Conservation (phyloP, 2,113 vertebrate species). For the Paradoxurus hermaphroditus region DNA sequence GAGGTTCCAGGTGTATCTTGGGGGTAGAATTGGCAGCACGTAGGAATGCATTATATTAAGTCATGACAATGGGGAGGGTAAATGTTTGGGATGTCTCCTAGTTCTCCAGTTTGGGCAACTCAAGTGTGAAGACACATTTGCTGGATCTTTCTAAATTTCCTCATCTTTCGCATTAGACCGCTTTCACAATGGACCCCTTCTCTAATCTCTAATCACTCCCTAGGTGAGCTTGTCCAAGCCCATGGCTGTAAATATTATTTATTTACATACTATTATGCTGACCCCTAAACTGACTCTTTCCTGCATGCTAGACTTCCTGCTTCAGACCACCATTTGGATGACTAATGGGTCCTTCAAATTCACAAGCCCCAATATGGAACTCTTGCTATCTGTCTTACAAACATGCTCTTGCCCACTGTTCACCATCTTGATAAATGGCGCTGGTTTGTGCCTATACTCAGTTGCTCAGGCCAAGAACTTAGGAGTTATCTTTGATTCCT, state of each 20-base stretch:
- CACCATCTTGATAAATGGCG: not conserved
- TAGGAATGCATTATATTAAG: not conserved
- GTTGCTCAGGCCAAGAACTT: not conserved
- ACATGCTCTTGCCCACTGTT: not conserved
- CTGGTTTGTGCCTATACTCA: not conserved
- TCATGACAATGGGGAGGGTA: not conserved
- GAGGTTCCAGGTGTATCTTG: not conserved
- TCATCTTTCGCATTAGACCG: not conserved
- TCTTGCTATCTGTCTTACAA: not conserved
- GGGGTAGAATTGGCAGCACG: not conserved
- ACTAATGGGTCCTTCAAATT: not conserved
- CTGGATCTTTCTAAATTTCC: not conserved
- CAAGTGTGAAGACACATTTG: not conserved
- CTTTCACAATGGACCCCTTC: not conserved
- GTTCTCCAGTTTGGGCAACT: not conserved
- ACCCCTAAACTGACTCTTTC: not conserved
- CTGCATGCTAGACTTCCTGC: not conserved
- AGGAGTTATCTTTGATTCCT: not conserved
- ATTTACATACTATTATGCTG: not conserved
- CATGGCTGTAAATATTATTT: not conserved
- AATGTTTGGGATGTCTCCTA: not conserved
- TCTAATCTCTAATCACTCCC: not conserved
- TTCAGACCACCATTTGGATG: not conserved
- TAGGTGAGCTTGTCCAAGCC: not conserved
- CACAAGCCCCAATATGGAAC: not conserved